Evolutionary conservation across 2,797 vertebrate species (phyloP), one percentile per base, ranked within the genome.

Genomic region (Sebastes steindachneri): DNA sequence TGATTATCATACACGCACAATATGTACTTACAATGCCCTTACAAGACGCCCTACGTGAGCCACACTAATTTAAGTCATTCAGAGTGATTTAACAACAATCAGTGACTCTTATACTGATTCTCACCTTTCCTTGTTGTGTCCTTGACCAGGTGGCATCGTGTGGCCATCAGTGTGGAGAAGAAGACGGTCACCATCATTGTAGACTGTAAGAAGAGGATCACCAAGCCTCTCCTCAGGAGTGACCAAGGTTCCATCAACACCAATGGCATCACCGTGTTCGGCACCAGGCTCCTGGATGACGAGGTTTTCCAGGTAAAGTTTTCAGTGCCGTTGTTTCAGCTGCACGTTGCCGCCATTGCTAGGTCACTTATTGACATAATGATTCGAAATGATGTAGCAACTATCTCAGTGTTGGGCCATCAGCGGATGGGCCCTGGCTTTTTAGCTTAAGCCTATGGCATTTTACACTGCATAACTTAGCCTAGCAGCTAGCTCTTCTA

Each of bases 81-180:
- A 48, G 5, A 65, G 48, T 62, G 23, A 53, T 28, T 59, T 17
- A 60, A 59, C 11, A 58, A n/a, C 28, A n/a, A 9, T 19, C n/a
- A 1, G 17, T 25, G 26, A 69, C 67, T 25, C 11, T 17, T 41
- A 3, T 23, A 58, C 53, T 63, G 25, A 51, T n/a, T 29, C 57
- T 67, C 17, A 63, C 41, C 23, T 25, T 28, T 84, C 9, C 64
- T 62, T 55, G 9, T 59, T 86, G 19, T 81, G 68, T 84, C 9
- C 62, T 59, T 69, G 31, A 79, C 75, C 88, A 99, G 99, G 95
- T 99, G 99, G 99, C 99, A 99, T 91, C 97, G 98, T 35, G 95
- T 99, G 63, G 98, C 97, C 60, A 98, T 99, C 93, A 99, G 99
- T 4, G 97, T 99, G 87, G 97, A 99, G 95, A 97, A 98, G 95